A percentile compares a stretch with the other conserved stretches of the same genome.
Conservation (phyloP, 2,888 invertebrate genomes). For the Taphrorychus bicolor region DNA sequence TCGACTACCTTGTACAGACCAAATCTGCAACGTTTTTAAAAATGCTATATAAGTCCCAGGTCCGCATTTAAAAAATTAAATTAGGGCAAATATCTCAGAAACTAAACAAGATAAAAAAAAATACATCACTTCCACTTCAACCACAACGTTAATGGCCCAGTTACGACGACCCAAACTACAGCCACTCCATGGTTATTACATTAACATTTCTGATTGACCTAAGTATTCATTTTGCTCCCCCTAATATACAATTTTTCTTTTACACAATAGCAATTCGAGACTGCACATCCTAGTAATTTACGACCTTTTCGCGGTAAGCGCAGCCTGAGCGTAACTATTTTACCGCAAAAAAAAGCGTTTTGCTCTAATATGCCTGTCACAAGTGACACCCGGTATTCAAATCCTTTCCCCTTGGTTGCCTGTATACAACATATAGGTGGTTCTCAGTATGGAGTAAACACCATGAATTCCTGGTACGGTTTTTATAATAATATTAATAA, state of each 20-base stretch:
- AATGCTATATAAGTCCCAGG: too few relatives aligned
- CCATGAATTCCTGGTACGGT: not conserved
- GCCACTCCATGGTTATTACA: too few relatives aligned
- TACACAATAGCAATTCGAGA: not conserved
- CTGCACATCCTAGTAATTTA: not conserved
- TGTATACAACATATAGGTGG: not conserved
- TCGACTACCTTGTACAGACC: too few relatives aligned
- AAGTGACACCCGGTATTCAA: not conserved
- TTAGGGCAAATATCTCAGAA: too few relatives aligned
- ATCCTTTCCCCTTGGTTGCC: not conserved
- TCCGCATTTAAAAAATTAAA: too few relatives aligned
- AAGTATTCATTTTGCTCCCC: too few relatives aligned
- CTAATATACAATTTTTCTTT: not conserved
- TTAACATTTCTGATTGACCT: too few relatives aligned
- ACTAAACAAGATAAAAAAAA: too few relatives aligned
- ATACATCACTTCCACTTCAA: too few relatives aligned
- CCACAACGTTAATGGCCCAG: too few relatives aligned
- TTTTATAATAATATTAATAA: not conserved
- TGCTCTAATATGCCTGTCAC: not conserved
- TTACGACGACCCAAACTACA: too few relatives aligned
- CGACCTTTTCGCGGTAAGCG: not conserved
- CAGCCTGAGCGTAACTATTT: not conserved
- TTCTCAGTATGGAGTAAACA: not conserved
- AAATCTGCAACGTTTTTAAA: too few relatives aligned
- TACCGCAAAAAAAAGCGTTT: not conserved